These are phyloP conservation scores for Heterohyrax brucei DNA, from an alignment of 2,797 vertebrate genomes.

Conservation along the genomic window DNA sequence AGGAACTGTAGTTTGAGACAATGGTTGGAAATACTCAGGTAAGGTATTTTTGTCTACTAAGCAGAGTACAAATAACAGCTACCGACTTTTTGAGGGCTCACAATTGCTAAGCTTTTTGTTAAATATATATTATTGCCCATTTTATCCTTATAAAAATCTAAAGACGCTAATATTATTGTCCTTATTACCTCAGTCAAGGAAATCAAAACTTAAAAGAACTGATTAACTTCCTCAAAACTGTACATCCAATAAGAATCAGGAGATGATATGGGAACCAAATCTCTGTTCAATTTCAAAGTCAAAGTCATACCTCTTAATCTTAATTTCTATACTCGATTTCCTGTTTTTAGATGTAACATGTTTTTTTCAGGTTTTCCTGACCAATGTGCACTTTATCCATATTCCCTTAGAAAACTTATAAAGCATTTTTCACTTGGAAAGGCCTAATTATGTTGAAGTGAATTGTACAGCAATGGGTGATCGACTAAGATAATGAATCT, in stretches of 20 bases:
- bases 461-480: background rate
- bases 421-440: background rate
- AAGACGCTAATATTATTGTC: background rate
- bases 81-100: background rate
- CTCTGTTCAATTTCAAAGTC: background rate
- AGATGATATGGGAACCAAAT: background rate
- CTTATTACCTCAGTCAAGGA: background rate
- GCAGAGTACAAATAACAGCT: slow-evolving; percentile 15
- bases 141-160: slow-evolving; percentile 23
- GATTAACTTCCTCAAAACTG: background rate
- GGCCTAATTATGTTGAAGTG: slow-evolving; percentile 13
- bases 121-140: background rate
- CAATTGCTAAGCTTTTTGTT: background rate
- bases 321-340: background rate
- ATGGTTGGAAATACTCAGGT: background rate
- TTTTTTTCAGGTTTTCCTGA: background rate
- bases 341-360: background rate
- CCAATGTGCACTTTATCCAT: background rate
- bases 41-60: slow-evolving; percentile 29
- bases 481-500: background rate
- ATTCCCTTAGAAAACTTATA: background rate
- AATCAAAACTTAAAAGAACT: background rate
- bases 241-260: background rate
- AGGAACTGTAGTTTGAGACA: background rate
- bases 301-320: background rate